Percentiles rank a stretch among this genome's conserved stretches.
Evolutionary conservation across 2,888 invertebrate genomes (phyloP).

Genomic region (Eudiplozoon nipponicum): DNA sequence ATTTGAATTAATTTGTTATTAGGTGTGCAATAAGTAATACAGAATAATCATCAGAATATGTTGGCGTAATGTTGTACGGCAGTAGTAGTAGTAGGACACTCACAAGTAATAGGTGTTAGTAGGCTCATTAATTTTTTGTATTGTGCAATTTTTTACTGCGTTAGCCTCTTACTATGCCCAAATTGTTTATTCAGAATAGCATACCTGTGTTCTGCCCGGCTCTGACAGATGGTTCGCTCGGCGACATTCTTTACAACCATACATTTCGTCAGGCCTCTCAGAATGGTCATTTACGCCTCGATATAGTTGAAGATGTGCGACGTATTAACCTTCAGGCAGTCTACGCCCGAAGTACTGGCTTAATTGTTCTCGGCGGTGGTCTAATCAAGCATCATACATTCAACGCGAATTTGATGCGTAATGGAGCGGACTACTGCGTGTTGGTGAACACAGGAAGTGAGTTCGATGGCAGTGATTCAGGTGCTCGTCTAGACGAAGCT

Average conservation of each 20-base stretch:
- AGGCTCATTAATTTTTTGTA: neutral
- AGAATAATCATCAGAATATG: too few species aligned
- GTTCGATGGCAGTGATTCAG: conserved; percentile 79
- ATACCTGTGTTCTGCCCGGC: conserved; percentile 92
- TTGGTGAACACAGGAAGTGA: conserved; percentile 75
- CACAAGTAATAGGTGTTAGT: too few species aligned
- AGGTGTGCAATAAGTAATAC: too few species aligned
- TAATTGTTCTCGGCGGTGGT: conserved; percentile 78
- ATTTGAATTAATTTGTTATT: too few species aligned
- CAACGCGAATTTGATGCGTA: conserved; percentile 74
- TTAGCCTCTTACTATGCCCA: conserved; percentile 9
- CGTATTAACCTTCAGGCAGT: conserved; percentile 69
- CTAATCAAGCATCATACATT: conserved; percentile 93
- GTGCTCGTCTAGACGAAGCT: conserved; percentile 85
- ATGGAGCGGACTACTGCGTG: conserved; percentile 25
- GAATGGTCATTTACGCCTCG: conserved; percentile 59
- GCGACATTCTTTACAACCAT: conserved; percentile 97
- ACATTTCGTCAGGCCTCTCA: conserved; percentile 39
- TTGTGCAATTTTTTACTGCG: neutral
- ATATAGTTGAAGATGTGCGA: conserved; percentile 60
- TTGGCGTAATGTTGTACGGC: too few species aligned
- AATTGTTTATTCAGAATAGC: conserved; percentile 40
- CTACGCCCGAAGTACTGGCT: conserved; percentile 60
- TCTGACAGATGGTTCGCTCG: conserved; percentile 65
- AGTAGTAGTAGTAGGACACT: too few species aligned